Conservation (phyloP, 2,113 vertebrate species). For the Vulpes vulpes region DNA sequence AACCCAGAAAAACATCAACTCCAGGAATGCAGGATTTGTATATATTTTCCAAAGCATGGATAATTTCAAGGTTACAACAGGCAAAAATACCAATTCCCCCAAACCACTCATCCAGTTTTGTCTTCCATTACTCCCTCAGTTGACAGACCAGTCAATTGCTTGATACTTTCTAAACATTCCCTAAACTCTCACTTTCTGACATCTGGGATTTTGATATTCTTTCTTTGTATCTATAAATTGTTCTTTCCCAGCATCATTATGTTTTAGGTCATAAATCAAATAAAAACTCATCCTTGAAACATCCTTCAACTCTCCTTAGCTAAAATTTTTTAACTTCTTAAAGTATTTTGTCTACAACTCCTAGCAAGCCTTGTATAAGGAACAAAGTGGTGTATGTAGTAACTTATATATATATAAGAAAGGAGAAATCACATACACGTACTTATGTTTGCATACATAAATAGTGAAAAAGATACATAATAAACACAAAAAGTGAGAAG, state of each 20-base stretch:
- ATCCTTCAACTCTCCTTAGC: neutral
- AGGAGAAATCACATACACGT: neutral
- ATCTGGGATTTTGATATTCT: neutral
- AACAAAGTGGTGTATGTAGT: neutral
- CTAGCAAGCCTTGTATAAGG: neutral
- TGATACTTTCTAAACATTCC: neutral
- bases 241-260: neutral
- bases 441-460: neutral
- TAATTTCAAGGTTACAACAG: neutral
- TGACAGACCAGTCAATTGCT: neutral
- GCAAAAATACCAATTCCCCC: neutral
- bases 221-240: neutral
- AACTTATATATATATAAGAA: neutral
- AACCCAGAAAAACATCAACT: neutral
- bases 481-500: neutral
- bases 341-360: neutral
- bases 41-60: neutral
- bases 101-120: neutral
- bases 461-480: neutral
- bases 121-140: neutral
- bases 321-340: neutral
- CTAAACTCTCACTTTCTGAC: neutral
- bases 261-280: slow-evolving; percentile 9
- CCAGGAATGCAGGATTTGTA: neutral
- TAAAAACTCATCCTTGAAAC: neutral